Evolutionary conservation across 2,797 vertebrate genomes (phyloP).

Genomic region (Neostethus bicornis): DNA sequence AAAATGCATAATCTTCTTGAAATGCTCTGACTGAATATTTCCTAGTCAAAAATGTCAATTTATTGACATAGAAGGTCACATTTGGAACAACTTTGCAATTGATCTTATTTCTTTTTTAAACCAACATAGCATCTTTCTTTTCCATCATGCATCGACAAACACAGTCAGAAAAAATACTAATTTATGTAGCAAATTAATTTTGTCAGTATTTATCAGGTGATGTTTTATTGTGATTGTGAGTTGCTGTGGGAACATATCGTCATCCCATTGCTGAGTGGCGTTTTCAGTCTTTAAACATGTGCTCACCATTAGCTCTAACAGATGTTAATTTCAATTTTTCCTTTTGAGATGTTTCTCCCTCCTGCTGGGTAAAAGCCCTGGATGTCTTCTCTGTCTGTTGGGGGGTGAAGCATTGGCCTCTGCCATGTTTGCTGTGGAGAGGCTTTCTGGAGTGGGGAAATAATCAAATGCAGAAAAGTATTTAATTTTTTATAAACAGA

Average conservation of each 20-base stretch:
- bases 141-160: slow-evolving; percentile 5
- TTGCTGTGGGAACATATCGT: slow-evolving; percentile 60
- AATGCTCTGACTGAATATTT: slow-evolving; percentile 47
- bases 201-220: slow-evolving; percentile 58
- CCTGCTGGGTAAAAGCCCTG: slow-evolving; percentile 43
- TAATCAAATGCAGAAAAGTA: slow-evolving; percentile 76
- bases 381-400: slow-evolving; percentile 38
- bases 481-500: slow-evolving; percentile 81
- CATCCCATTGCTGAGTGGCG: slow-evolving; percentile 43
- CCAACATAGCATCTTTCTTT: slow-evolving; percentile 18
- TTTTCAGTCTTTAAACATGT: slow-evolving; percentile 55
- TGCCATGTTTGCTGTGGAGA: slow-evolving; percentile 60
- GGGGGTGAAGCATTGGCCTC: slow-evolving; percentile 54
- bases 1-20: slow-evolving; percentile 39
- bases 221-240: slow-evolving; percentile 54
- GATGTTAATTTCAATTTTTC: slow-evolving; percentile 58
- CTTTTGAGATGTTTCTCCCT: slow-evolving; percentile 45
- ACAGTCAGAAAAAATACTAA: slow-evolving; percentile 14
- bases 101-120: slow-evolving; percentile 20
- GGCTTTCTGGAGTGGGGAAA: slow-evolving; percentile 54
- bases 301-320: slow-evolving; percentile 66
- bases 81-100: slow-evolving; percentile 28
- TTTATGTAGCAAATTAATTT: slow-evolving; percentile 50
- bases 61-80: slow-evolving; percentile 34
- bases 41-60: slow-evolving; percentile 31